Evolutionary conservation across 2,888 invertebrate species (phyloP).

Genomic region (Aleiodes alternator): DNA sequence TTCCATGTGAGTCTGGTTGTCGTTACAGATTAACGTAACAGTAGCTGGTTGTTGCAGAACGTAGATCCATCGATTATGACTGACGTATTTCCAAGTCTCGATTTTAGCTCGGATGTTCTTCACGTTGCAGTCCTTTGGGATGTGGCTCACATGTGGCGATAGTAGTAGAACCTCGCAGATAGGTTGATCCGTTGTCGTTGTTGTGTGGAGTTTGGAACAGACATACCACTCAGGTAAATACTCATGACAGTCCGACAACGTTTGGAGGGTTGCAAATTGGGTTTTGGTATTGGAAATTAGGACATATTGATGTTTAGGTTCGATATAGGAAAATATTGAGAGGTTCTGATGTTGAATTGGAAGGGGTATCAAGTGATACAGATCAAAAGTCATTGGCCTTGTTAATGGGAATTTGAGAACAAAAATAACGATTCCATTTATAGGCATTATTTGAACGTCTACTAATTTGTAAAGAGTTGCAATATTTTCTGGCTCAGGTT

Average conservation of each 20-base stretch:
- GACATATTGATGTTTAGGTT: constrained; percentile 38
- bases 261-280: constrained; percentile 31
- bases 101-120: constrained; percentile 30
- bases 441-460: background rate
- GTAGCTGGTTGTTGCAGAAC: constrained; percentile 39
- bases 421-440: constrained; percentile 28
- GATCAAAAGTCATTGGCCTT: background rate
- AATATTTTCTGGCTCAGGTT: background rate
- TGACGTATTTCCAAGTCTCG: constrained; percentile 39
- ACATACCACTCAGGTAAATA: constrained; percentile 22
- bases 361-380: background rate
- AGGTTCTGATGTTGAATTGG: constrained; percentile 47
- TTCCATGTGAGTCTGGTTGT: constrained; percentile 42
- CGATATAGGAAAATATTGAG: constrained; percentile 43
- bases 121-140: constrained; percentile 23
- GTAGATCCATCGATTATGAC: constrained; percentile 52
- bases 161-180: too few species aligned
- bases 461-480: constrained; percentile 8
- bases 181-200: too few species aligned
- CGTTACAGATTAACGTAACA: constrained; percentile 33
- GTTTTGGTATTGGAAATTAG: constrained; percentile 38
- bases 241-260: constrained; percentile 37
- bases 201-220: too few species aligned
- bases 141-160: too few species aligned
- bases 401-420: background rate